These are phyloP conservation scores for Alca torda DNA, from an alignment of 2,797 vertebrate species.

Conservation along the genomic window DNA sequence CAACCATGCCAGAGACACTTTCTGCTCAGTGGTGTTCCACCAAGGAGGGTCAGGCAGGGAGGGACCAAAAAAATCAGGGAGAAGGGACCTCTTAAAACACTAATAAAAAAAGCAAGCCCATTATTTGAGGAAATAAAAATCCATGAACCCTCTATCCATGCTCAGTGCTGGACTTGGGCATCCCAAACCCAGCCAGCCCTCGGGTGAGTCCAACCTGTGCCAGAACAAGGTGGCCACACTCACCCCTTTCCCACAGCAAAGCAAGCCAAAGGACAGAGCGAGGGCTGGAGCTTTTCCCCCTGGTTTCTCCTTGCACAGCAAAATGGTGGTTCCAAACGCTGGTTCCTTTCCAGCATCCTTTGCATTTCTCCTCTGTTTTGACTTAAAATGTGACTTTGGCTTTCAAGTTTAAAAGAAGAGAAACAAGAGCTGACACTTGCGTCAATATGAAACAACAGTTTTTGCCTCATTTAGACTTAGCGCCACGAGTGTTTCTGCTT, in stretches of 20 bases:
- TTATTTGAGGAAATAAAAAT: too few relatives aligned
- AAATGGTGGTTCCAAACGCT: background rate
- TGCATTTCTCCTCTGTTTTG: background rate
- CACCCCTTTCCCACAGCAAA: background rate
- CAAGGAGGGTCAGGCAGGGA: background rate
- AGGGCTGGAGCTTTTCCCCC: background rate
- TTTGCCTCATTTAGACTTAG: constrained; percentile 11
- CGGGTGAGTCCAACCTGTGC: background rate
- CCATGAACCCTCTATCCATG: too few relatives aligned
- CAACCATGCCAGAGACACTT: background rate
- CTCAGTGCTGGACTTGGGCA: background rate
- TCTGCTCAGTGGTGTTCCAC: background rate
- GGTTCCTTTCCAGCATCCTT: background rate
- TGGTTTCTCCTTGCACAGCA: background rate
- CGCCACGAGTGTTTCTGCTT: background rate
- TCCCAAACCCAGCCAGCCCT: background rate
- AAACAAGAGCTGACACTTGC: constrained; percentile 23
- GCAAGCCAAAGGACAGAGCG: accelerated
- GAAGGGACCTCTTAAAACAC: background rate
- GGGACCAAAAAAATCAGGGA: background rate
- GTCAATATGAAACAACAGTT: background rate
- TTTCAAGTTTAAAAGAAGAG: constrained; percentile 16
- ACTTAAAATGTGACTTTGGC: constrained; percentile 33
- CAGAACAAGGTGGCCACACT: accelerated
- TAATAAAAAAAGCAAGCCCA: accelerated